These are phyloP conservation scores for Coenobita brevimanus DNA, from an alignment of 1,140 invertebrate species.

Conservation along the genomic window DNA sequence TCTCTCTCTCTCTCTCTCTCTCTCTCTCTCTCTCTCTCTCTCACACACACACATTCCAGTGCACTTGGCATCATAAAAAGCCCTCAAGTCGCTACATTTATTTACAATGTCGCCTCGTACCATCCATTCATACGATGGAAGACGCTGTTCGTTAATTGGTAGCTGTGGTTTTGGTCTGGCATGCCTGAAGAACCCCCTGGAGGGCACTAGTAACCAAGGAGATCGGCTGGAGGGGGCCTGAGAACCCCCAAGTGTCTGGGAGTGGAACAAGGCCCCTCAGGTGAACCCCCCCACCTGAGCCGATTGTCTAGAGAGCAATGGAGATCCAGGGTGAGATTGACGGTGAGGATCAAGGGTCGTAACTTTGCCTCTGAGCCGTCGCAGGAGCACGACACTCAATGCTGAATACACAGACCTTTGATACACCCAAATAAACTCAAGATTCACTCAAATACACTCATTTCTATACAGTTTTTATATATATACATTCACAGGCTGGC, in stretches of 20 bases:
- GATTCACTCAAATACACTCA: too few species aligned
- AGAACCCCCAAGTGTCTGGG: conserved; percentile 54
- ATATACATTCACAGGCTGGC: too few species aligned
- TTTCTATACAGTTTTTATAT: too few species aligned
- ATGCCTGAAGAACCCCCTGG: conserved; percentile 27
- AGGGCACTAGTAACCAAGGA: too few species aligned
- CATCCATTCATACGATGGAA: conserved; percentile 56
- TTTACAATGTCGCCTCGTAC: conserved; percentile 61
- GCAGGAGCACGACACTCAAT: too few species aligned
- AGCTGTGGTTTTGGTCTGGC: conserved; percentile 51
- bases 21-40: conserved; percentile 29
- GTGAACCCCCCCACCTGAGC: conserved; percentile 54
- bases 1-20: conserved; percentile 19
- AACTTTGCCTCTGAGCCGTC: conserved; percentile 59
- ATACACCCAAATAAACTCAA: too few species aligned
- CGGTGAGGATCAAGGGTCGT: conserved; percentile 54
- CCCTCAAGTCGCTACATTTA: conserved; percentile 55
- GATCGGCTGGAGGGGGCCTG: conserved; percentile 41
- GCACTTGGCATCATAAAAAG: conserved; percentile 53
- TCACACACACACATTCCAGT: conserved; percentile 60
- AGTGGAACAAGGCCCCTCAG: conserved; percentile 57
- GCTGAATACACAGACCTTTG: too few species aligned
- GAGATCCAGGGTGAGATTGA: conserved; percentile 62
- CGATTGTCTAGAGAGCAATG: conserved; percentile 64
- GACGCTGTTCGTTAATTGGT: conserved; percentile 58